Percentiles rank a stretch among this genome's conserved stretches.
phyloP scores from a whole-genome alignment of 2,113 vertebrate genomes.

The Dendropsophus ebraccatus region DNA sequence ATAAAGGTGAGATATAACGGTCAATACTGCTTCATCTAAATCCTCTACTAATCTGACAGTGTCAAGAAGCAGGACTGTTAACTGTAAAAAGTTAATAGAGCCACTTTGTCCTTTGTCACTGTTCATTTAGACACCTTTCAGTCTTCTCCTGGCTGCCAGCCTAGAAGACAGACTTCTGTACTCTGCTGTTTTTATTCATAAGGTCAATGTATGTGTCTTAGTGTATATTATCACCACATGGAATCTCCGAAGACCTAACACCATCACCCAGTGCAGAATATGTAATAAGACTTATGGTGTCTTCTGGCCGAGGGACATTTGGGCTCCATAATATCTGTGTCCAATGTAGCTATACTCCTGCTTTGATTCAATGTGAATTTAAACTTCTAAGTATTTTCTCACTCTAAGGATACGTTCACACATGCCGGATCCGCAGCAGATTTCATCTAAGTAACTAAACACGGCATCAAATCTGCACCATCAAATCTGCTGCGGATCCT shows the following conservation, averaged over 20 bases:
- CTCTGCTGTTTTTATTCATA: not conserved
- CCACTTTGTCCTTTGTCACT: not conserved
- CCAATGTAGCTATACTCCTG: too few relatives aligned
- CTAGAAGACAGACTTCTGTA: not conserved
- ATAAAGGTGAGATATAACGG: not conserved
- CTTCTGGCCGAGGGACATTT: not conserved
- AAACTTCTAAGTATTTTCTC: not conserved
- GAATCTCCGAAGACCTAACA: not conserved
- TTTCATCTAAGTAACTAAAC: too few relatives aligned
- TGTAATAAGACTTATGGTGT: not conserved
- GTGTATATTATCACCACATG: not conserved
- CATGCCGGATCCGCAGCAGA: too few relatives aligned
- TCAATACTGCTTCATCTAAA: not conserved
- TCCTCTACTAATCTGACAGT: not conserved
- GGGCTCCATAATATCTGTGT: too few relatives aligned
- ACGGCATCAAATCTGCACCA: too few relatives aligned
- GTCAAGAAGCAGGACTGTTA: not conserved
- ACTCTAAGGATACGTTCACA: too few relatives aligned
- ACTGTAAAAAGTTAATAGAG: not conserved
- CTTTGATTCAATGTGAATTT: not conserved
- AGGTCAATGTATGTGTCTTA: not conserved
- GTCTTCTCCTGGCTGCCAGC: not conserved
- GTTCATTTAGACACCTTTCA: not conserved
- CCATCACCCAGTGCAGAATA: not conserved
- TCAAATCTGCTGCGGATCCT: too few relatives aligned